Base-by-base conservation (phyloP, 2,113 vertebrate species). In the Channa maculata region DNA sequence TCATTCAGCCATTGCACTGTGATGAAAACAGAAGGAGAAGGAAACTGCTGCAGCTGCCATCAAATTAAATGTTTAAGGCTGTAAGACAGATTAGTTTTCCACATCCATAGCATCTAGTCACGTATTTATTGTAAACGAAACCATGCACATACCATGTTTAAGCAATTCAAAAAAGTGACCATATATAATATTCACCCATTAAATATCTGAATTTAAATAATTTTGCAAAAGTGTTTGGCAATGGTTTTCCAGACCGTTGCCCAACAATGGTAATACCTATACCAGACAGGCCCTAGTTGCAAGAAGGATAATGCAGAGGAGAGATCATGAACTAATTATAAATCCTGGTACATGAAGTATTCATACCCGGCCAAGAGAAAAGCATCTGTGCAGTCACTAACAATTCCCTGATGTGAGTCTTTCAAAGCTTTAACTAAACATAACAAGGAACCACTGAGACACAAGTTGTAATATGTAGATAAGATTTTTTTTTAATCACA, bases 301-400 rank as follows among this genome's bases (percentile, higher is more conserved):
- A 44, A 33, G 7, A 54, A 37, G 9, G 51, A 11, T 58, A 45
- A 76, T n/a, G 1, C 64, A 34, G n/a, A 59, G 24, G 24, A 24
- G 24, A 62, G 51, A 48, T 49, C 77, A 80, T 86, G 76, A 89
- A 79, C 80, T 75, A 85, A 64, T 77, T 58, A 89, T 77, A 41
- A 60, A 55, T 50, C 24, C 50, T 9, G 34, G 0, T 7, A 45
- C 67, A 79, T 92, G 2, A 87, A 88, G 58, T 82, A 89, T 90
- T 86, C 51, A 90, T 77, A 45, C 0, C 49, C 14, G 52, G 37
- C 12, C 13, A 9, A 41, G 13, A 45, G 45, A 49, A 41, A 5
- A 48, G 46, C 41, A 15, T 44, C 10, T 37, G 54, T 65, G n/a
- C 24, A 8, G 24, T 36, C 0, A 2, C 24, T 34, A 75, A 1